Percentiles rank a stretch among this genome's conserved stretches.
Evolutionary conservation across 2,797 vertebrate genomes (phyloP).

Genomic region (Sarcophilus harrisii): DNA sequence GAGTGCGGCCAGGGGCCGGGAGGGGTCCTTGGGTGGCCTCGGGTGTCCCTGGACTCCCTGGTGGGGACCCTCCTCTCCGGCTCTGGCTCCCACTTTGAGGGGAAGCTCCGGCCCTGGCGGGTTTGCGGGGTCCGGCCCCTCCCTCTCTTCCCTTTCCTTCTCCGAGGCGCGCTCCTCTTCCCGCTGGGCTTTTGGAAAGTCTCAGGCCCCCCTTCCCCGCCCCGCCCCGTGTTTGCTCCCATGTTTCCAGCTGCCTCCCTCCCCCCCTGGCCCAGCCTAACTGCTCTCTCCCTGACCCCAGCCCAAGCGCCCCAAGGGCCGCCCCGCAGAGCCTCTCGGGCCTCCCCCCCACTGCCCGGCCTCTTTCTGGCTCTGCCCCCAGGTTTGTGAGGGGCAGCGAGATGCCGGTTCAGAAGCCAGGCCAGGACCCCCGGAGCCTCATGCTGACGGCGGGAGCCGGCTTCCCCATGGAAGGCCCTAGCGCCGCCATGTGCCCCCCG

Average conservation of each 20-base stretch:
- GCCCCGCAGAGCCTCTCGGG: neutral
- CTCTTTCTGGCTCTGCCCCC: neutral
- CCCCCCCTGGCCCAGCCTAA: neutral
- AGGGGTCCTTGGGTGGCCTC: neutral
- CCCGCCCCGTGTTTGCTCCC: neutral
- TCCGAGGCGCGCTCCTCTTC: neutral
- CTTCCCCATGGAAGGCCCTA: neutral
- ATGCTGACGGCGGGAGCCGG: neutral
- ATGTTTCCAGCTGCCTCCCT: neutral
- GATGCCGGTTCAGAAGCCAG: neutral
- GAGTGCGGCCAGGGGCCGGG: neutral
- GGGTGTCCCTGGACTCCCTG: no score
- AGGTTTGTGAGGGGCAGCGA: constrained; percentile 50
- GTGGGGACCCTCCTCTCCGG: no score
- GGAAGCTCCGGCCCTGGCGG: no score
- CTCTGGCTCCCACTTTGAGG: no score
- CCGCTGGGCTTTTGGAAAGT: neutral
- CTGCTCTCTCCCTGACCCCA: neutral
- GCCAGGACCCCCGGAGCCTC: neutral
- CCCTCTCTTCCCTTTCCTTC: no score
- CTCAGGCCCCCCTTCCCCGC: neutral
- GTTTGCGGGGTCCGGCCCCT: no score
- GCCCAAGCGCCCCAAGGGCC: no score
- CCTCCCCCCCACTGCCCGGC: neutral
- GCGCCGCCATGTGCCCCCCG: neutral